Conservation (phyloP, 2,888 invertebrate species). For the Micoletzkya japonica region DNA sequence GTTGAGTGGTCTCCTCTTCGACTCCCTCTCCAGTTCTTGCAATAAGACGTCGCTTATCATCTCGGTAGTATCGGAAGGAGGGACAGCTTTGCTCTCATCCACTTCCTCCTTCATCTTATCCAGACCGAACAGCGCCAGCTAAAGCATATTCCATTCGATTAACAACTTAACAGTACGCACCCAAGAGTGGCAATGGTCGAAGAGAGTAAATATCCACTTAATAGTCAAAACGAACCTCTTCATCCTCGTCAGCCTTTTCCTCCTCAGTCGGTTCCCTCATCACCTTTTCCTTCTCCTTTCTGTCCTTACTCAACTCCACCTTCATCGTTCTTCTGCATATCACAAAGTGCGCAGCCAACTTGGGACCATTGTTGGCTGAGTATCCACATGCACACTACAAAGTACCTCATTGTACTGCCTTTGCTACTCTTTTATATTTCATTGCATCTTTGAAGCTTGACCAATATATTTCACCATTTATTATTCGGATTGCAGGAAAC, state of each 20-base stretch:
- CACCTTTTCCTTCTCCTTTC: background rate
- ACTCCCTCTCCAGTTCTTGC: background rate
- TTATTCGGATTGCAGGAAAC: background rate
- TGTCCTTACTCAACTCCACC: background rate
- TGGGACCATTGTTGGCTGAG: background rate
- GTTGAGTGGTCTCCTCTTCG: background rate
- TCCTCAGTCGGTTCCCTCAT: background rate
- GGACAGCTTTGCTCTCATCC: too few relatives aligned
- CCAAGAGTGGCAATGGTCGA: background rate
- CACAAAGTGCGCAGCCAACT: conserved; percentile 21
- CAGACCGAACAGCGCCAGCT: background rate
- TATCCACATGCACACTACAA: conserved; percentile 16
- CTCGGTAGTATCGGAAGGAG: background rate
- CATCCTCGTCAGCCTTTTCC: background rate
- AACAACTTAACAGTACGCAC: background rate
- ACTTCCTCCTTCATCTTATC: background rate
- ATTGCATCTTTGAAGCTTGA: too few relatives aligned
- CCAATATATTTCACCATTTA: too few relatives aligned
- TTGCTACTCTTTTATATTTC: background rate
- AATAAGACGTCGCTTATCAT: background rate
- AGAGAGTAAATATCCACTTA: background rate
- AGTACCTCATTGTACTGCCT: background rate
- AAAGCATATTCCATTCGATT: background rate
- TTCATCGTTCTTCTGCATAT: background rate
- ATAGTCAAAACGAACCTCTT: conserved; percentile 12